Conservation (phyloP, 2,113 vertebrate genomes). For the Terrapene triunguis region DNA sequence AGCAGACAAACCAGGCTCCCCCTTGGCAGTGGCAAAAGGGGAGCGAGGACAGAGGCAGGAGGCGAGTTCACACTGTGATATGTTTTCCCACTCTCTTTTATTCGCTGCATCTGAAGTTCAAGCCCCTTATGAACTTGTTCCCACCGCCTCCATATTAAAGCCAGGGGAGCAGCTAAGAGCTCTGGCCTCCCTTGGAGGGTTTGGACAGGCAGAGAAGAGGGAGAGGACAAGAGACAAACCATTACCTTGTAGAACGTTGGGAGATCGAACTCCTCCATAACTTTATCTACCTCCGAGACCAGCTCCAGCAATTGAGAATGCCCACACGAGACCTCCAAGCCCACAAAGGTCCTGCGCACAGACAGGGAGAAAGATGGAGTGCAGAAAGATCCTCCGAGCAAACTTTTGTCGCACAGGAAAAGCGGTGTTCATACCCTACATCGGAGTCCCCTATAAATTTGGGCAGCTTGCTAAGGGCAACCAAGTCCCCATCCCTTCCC, state of each 20-base stretch:
- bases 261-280: slow-evolving; percentile 90
- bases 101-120: background rate
- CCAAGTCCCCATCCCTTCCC: background rate
- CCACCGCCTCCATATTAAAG: background rate
- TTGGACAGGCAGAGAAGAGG: background rate
- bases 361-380: background rate
- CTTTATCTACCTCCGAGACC: slow-evolving; percentile 86
- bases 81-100: background rate
- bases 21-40: background rate
- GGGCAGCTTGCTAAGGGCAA: background rate
- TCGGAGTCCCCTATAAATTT: background rate
- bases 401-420: background rate
- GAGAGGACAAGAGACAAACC: background rate
- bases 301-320: slow-evolving; percentile 86
- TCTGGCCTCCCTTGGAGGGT: background rate
- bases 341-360: slow-evolving; percentile 90
- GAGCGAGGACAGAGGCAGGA: background rate
- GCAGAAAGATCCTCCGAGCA: background rate
- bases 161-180: fast-evolving
- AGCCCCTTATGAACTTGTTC: background rate
- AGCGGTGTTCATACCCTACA: background rate
- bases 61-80: background rate
- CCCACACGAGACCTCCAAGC: slow-evolving; percentile 88
- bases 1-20: background rate
- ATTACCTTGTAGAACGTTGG: slow-evolving; percentile 92